Evolutionary conservation across 2,797 vertebrate genomes (phyloP), one percentile per base, ranked within the genome.

Genomic region (Anomalospiza imberbis): DNA sequence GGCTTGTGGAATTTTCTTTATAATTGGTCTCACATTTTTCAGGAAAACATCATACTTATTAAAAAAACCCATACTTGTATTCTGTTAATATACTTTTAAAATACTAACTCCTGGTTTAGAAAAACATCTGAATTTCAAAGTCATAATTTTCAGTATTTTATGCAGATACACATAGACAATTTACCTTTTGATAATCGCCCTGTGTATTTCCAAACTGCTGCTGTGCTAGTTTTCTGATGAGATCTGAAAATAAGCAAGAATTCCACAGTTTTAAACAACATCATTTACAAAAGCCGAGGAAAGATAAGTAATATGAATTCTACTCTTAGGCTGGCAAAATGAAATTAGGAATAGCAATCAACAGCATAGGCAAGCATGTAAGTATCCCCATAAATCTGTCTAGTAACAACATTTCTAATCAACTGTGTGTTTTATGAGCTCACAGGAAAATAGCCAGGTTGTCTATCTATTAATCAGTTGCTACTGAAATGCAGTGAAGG

Each of bases 181-280:
- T 98, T 98, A 98, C 98, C 98, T 98, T 97, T n/a, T 98, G 94
- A 94, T 97, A 98, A 91, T 98, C 95, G 26, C 70, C 88, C 45
- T 95, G 83, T 53, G 95, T 58, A 77, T 87, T 85, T 78, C 97
- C 97, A 95, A 97, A 96, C 73, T 97, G 96, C 89, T 97, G 97
- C 72, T 97, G 96, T 80, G 97, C 75, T 94, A 98, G 8, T 92
- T 97, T 97, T 97, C 79, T 97, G 72, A 98, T 25, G 89, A 97
- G 96, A 91, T 98, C 98, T 98, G 95, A 94, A 97, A 97, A 78
- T 58, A 93, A 96, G 70, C 54, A 93, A 97, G 87, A 92, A 97
- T 93, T 93, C 57, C 80, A 91, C 53, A 85, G 58, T 91, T 95
- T 96, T 93, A 97, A 94, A 91, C 29, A 73, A 44, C 4, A 29